Evolutionary conservation across 2,888 invertebrate genomes (phyloP).

Genomic region (Drosophila neutralis): DNA sequence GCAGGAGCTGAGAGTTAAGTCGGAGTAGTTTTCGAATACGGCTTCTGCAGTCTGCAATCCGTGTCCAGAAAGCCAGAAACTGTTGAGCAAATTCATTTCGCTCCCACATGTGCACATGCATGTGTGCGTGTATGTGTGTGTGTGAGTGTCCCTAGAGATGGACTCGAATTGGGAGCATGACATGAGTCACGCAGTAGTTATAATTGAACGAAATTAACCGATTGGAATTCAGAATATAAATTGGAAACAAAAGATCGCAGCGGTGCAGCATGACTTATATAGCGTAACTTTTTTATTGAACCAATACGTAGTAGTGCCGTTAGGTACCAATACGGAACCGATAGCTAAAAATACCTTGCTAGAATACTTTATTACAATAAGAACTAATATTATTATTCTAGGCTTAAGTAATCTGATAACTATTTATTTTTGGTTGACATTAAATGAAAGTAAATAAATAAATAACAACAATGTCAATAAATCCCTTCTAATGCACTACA

Average conservation of each 20-base stretch:
- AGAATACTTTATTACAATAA: neutral
- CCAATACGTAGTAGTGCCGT: neutral
- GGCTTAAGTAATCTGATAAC: neutral
- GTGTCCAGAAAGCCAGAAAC: slow-evolving; percentile 25
- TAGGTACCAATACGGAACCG: neutral
- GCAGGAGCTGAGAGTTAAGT: slow-evolving; percentile 10
- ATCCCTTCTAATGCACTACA: neutral
- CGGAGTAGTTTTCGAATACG: slow-evolving; percentile 40
- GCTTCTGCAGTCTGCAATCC: slow-evolving; percentile 10
- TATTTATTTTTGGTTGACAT: neutral
- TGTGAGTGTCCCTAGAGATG: slow-evolving; percentile 41
- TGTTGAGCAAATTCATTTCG: slow-evolving; percentile 65
- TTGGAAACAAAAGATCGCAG: neutral
- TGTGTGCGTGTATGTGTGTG: neutral
- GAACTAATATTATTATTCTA: no score
- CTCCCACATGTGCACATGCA: slow-evolving; percentile 38
- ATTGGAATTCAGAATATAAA: neutral
- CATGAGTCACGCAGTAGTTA: neutral
- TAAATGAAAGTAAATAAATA: neutral
- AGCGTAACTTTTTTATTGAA: neutral
- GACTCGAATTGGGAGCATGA: neutral
- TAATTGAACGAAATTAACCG: neutral
- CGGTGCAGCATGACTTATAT: neutral
- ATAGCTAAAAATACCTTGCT: neutral
- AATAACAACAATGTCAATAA: neutral